These are phyloP conservation scores for Ibidorhyncha struthersii DNA, from an alignment of 2,113 vertebrate genomes.

Conservation along the genomic window DNA sequence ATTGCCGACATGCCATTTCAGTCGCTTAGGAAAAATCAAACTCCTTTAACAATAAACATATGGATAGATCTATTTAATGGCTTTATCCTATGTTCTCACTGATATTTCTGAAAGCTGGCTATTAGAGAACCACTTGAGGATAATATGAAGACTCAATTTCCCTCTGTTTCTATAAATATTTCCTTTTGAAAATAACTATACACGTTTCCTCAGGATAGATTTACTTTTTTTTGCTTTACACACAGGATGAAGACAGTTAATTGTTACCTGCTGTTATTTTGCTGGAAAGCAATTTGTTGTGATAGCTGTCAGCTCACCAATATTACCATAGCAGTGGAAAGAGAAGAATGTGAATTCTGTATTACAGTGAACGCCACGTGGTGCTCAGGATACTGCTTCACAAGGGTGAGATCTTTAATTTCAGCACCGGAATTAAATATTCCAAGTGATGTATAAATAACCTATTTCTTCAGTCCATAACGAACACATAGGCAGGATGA, in stretches of 20 bases:
- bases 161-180: not conserved
- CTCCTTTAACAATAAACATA: not conserved
- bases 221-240: not conserved
- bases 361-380: slow-evolving; percentile 82
- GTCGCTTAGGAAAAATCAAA: not conserved
- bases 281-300: slow-evolving; percentile 76
- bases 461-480: fast-evolving
- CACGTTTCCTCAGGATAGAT: not conserved
- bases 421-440: not conserved
- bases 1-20: not conserved
- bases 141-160: not conserved
- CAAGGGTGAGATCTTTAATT: slow-evolving; percentile 75
- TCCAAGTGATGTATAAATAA: not conserved
- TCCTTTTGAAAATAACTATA: not conserved
- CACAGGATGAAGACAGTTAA: slow-evolving; percentile 78
- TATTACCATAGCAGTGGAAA: slow-evolving; percentile 83
- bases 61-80: not conserved
- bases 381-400: slow-evolving; percentile 86
- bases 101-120: not conserved
- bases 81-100: not conserved
- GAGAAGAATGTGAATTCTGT: slow-evolving; percentile 81
- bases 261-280: slow-evolving; percentile 77
- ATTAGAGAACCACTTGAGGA: not conserved
- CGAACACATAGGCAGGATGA: not conserved
- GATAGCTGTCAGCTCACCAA: slow-evolving; percentile 79